Evolutionary conservation across 2,888 invertebrate genomes (phyloP).

Genomic region (Anthophora plumipes): DNA sequence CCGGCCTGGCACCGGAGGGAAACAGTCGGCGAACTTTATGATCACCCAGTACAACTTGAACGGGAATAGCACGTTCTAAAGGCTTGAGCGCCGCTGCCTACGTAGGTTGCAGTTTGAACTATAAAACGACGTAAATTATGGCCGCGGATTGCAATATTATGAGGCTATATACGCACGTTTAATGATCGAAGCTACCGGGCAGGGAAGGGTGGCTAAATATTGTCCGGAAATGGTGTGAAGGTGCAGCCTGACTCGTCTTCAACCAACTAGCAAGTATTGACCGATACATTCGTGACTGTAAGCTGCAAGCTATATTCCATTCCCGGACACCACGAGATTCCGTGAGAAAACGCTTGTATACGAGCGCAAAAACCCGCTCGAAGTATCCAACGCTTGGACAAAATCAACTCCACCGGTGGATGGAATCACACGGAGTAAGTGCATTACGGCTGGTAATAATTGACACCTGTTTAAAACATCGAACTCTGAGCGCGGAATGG

Average conservation of each 20-base stretch:
- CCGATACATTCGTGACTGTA: slow-evolving; percentile 54
- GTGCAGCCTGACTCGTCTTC: slow-evolving; percentile 63
- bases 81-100: slow-evolving; percentile 79
- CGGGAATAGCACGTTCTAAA: slow-evolving; percentile 80
- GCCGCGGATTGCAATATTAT: slow-evolving; percentile 85
- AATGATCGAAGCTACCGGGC: slow-evolving; percentile 84
- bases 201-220: slow-evolving; percentile 79
- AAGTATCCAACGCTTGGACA: slow-evolving; percentile 27
- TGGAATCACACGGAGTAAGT: slow-evolving; percentile 63
- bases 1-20: slow-evolving; percentile 55
- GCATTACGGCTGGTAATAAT: slow-evolving; percentile 74
- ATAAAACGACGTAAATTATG: slow-evolving; percentile 85
- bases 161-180: slow-evolving; percentile 85
- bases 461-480: slow-evolving; percentile 71
- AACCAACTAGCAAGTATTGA: slow-evolving; percentile 73
- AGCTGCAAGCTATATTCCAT: slow-evolving; percentile 11
- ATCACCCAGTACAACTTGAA: slow-evolving; percentile 82
- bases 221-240: slow-evolving; percentile 78
- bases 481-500: slow-evolving; percentile 1
- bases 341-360: slow-evolving; percentile 37
- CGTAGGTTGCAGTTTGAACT: slow-evolving; percentile 84
- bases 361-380: not conserved
- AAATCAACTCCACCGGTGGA: slow-evolving; percentile 39
- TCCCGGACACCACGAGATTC: slow-evolving; percentile 18
- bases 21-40: slow-evolving; percentile 80